These are phyloP conservation scores for Taenaris catops DNA, from an alignment of 2,888 invertebrate species.

Conservation along the genomic window DNA sequence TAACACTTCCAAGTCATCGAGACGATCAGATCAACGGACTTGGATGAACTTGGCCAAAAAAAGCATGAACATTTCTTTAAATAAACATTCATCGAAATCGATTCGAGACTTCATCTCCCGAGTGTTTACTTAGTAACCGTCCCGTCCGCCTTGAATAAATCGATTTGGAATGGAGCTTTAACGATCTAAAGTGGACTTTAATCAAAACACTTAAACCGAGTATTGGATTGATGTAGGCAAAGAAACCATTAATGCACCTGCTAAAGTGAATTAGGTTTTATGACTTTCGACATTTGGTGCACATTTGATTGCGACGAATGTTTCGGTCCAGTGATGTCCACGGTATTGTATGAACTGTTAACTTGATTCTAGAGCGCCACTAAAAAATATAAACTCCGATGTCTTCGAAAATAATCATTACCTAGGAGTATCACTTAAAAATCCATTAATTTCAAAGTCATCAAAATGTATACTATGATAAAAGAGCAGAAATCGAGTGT, in stretches of 20 bases:
- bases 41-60: slow-evolving; percentile 56
- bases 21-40: slow-evolving; percentile 50
- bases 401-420: too few relatives aligned
- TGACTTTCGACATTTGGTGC: slow-evolving; percentile 27
- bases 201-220: slow-evolving; percentile 18
- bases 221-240: slow-evolving; percentile 15
- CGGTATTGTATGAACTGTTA: slow-evolving; percentile 39
- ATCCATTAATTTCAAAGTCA: too few relatives aligned
- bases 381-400: slow-evolving; percentile 35
- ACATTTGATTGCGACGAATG: slow-evolving; percentile 28
- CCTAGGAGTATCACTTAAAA: too few relatives aligned
- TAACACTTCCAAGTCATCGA: slow-evolving; percentile 51
- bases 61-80: slow-evolving; percentile 63
- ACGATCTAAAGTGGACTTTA: slow-evolving; percentile 32
- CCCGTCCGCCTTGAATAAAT: slow-evolving; percentile 68
- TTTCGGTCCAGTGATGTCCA: slow-evolving; percentile 39
- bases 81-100: slow-evolving; percentile 67
- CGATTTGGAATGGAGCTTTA: slow-evolving; percentile 46
- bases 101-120: slow-evolving; percentile 60
- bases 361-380: slow-evolving; percentile 40
- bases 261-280: slow-evolving; percentile 34
- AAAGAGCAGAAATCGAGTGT: too few relatives aligned
- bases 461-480: too few relatives aligned
- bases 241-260: slow-evolving; percentile 24
- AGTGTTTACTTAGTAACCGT: slow-evolving; percentile 76